Percentiles rank a stretch among this genome's conserved stretches.
Evolutionary conservation across 2,888 invertebrate genomes (phyloP).

Genomic region (Dryococelus australis): DNA sequence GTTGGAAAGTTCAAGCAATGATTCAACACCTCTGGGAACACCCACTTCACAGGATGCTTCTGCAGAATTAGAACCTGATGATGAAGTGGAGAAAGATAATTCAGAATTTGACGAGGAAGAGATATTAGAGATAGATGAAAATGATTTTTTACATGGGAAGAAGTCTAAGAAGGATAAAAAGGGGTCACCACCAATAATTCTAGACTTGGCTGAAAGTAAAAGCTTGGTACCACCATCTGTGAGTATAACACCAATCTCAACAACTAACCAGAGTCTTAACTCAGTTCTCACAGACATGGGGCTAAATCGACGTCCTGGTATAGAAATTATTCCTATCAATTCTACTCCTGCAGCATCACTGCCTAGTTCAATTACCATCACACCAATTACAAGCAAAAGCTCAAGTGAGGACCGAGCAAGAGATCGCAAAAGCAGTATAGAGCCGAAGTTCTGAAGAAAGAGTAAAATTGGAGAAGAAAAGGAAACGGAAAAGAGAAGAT

Average conservation of each 20-base stretch:
- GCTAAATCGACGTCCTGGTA: slow-evolving; percentile 75
- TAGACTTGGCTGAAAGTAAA: slow-evolving; percentile 66
- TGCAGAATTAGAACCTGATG: slow-evolving; percentile 34
- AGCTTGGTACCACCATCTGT: slow-evolving; percentile 67
- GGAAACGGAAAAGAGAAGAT: slow-evolving; percentile 78
- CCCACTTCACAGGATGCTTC: slow-evolving; percentile 39
- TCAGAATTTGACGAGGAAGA: slow-evolving; percentile 46
- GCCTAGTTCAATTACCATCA: slow-evolving; percentile 86
- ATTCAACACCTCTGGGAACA: slow-evolving; percentile 57
- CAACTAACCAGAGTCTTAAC: slow-evolving; percentile 59
- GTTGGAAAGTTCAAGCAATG: slow-evolving; percentile 68
- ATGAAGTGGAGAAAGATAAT: slow-evolving; percentile 43
- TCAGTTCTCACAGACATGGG: slow-evolving; percentile 68
- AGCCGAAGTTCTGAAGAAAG: slow-evolving; percentile 60
- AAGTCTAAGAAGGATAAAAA: slow-evolving; percentile 62
- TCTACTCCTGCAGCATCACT: slow-evolving; percentile 69
- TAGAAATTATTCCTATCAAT: slow-evolving; percentile 85
- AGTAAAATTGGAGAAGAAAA: slow-evolving; percentile 69
- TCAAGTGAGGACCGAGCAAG: slow-evolving; percentile 57
- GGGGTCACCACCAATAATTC: slow-evolving; percentile 56
- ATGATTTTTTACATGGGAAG: slow-evolving; percentile 65
- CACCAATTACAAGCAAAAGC: slow-evolving; percentile 70
- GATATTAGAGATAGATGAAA: slow-evolving; percentile 61
- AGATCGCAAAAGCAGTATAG: slow-evolving; percentile 56
- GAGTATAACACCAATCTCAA: slow-evolving; percentile 67